phyloP scores from a whole-genome alignment of 2,797 vertebrate genomes.

The Peromyscus aztecus region DNA sequence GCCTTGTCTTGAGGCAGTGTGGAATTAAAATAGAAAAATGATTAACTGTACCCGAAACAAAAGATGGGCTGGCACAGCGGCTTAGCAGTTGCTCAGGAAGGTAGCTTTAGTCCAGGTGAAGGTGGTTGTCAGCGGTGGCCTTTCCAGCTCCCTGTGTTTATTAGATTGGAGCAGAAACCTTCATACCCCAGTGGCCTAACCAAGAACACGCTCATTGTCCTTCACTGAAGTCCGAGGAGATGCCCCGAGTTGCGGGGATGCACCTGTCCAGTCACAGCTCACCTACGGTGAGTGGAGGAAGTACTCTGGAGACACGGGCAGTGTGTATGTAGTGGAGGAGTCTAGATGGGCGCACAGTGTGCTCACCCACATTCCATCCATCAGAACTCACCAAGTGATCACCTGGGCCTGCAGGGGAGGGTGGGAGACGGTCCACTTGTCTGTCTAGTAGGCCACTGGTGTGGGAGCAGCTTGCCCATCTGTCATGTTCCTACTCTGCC shows the following conservation, averaged over 20 bases:
- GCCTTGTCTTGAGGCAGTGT: fast-evolving
- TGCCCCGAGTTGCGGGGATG: background rate
- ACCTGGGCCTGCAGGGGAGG: background rate
- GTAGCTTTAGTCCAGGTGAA: fast-evolving
- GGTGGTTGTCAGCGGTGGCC: background rate
- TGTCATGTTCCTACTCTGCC: background rate
- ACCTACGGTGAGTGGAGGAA: background rate
- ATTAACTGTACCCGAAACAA: fast-evolving
- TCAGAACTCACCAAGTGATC: background rate
- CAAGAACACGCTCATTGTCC: background rate
- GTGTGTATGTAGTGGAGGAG: too few relatives aligned
- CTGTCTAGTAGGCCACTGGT: background rate
- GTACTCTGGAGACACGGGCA: background rate
- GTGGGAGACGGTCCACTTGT: background rate
- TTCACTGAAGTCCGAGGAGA: background rate
- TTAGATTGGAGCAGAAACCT: background rate
- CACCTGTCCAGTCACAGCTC: background rate
- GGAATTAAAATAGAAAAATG: background rate
- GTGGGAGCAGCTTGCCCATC: background rate
- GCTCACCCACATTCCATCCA: fast-evolving
- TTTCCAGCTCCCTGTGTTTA: background rate
- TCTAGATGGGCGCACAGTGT: background rate
- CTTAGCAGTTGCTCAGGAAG: fast-evolving
- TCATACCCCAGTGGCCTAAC: background rate
- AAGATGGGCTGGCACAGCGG: fast-evolving